Base-by-base conservation (phyloP, 2,888 invertebrate species). In the Aspidapion aeneum region DNA sequence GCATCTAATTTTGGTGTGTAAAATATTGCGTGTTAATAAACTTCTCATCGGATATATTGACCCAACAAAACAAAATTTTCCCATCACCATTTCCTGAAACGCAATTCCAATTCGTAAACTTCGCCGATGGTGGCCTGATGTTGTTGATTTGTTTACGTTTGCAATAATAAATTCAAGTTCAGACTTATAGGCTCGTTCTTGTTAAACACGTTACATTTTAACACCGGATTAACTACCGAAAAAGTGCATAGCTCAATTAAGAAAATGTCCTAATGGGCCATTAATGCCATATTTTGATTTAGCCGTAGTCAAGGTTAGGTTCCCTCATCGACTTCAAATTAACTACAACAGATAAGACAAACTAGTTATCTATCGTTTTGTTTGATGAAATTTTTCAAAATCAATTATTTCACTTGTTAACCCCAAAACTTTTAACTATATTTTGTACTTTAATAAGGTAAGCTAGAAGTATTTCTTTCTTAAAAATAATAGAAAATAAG, bases 141-240 rank as follows among this genome's bases (percentile, higher is more conserved):
- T n/a, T n/a, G n/a, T n/a, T n/a, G n/a, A 35, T 35, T 35, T 35
- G 35, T 35, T 35, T 35, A 7, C 35, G 35, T 35, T 12, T n/a
- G n/a, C n/a, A n/a, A n/a, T n/a, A 35, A 35, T 35, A 35, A 52
- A 52, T 52, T 52, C 52, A 52, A 52, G 66, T 64, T 60, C 64
- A 65, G 65, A 66, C 65, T 66, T 69, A 61, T 52, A 19, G 52
- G 52, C 52, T 18, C 19, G 52, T 19, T n/a, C n/a, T 52, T 67
- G 63, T 61, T 61, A 66, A 68, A 66, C 65, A 65, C 63, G 66
- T 66, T 71, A 68, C 72, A 71, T 72, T 72, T 67, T 69, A 71
- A 72, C 68, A 61, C 68, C 72, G 70, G 70, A 69, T 72, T 72
- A 72, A 66, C 65, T 18, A 67, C 71, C 71, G 66, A 70, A 72